Evolutionary conservation across 2,113 vertebrate species (phyloP).

Genomic region (Arenaria interpres): DNA sequence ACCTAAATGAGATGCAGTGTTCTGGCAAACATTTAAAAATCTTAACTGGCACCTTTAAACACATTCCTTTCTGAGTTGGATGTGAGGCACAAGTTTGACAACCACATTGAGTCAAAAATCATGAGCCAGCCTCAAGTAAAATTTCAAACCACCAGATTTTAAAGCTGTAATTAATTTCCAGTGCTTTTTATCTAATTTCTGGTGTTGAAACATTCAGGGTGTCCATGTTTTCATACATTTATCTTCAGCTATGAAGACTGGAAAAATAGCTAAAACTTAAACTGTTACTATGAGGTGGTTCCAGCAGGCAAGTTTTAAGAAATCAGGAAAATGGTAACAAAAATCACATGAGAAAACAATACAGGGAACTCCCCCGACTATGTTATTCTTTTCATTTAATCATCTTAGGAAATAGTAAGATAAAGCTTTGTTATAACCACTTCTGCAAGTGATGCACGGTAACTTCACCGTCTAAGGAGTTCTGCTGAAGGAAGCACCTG

Average conservation of each 20-base stretch:
- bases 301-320: not conserved
- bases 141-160: not conserved
- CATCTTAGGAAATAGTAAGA: not conserved
- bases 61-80: not conserved
- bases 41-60: not conserved
- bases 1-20: not conserved
- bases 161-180: not conserved
- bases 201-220: not conserved
- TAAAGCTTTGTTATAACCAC: not conserved
- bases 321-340: not conserved
- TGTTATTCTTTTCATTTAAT: not conserved
- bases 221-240: not conserved
- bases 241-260: not conserved
- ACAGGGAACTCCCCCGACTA: not conserved
- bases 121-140: not conserved
- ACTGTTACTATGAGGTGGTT: not conserved
- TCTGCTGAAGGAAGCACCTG: not conserved
- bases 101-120: not conserved
- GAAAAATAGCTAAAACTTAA: not conserved
- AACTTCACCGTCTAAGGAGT: not conserved
- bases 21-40: not conserved
- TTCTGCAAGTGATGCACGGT: not conserved
- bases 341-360: not conserved
- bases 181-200: conserved; percentile 1
- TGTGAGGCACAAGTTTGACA: not conserved